Evolutionary conservation across 2,797 vertebrate genomes (phyloP), one percentile per base, ranked within the genome.

Genomic region (Toxotes lorentzi): DNA sequence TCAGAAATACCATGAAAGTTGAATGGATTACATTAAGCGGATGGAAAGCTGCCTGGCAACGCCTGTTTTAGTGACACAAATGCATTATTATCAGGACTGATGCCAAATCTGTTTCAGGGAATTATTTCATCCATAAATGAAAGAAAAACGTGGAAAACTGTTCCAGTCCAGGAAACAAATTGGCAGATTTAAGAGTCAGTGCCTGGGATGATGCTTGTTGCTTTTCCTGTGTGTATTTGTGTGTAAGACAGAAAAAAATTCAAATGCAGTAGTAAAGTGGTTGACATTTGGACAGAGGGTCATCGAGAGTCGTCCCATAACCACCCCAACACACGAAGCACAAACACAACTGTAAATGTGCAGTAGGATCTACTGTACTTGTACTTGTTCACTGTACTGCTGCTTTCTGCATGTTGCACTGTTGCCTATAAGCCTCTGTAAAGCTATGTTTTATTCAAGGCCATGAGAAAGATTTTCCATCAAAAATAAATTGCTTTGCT

Each of bases 391-490:
- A 5, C 54, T 61, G 51, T 41, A 19, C 41, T 38, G 47, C 50
- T 78, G 78, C 60, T 78, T 66, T 53, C 63, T 86, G 70, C 54
- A 74, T 83, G 54, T 79, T 82, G 48, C 79, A 74, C 62, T 64
- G 68, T 77, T 78, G 40, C 48, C 23, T 59, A 30, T 78, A 47
- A 34, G 58, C 56, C 24, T 57, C 51, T 9, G 19, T 69, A 72
- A 60, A 70, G 19, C 19, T 32, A 88, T 92, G 53, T 82, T 93
- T 94, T 85, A 93, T 93, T 91, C 53, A 93, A 62, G 38, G 34
- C 63, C 10, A 71, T 32, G 19, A 53, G 69, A 83, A 75, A 81
- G 66, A 88, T 86, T 89, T 93, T 88, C 76, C 86, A 92, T 92
- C 68, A 89, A 88, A 92, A 87, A 89, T 86, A 88, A 84, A 88